Conservation (phyloP, 2,113 vertebrate genomes). For the Chelonoidis abingdonii region DNA sequence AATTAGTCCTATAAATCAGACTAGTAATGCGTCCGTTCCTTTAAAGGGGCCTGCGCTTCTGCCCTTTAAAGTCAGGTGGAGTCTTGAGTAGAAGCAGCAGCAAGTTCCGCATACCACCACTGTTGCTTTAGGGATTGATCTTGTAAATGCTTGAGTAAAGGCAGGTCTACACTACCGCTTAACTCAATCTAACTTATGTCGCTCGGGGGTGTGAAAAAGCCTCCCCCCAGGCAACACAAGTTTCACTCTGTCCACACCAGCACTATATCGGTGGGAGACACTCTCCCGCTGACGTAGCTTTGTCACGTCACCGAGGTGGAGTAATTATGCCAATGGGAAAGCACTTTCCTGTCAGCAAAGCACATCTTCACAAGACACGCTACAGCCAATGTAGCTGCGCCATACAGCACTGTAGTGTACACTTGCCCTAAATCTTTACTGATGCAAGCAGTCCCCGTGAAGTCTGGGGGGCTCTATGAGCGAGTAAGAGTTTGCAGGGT, state of each 20-base stretch:
- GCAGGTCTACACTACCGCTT: too few relatives aligned
- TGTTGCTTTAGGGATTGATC: not conserved
- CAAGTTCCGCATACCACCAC: not conserved
- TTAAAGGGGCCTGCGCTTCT: not conserved
- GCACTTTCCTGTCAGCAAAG: too few relatives aligned
- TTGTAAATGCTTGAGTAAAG: not conserved
- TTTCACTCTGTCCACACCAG: too few relatives aligned
- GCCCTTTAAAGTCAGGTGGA: not conserved
- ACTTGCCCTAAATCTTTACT: not conserved
- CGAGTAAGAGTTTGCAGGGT: not conserved
- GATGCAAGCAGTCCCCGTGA: not conserved
- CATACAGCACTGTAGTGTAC: not conserved
- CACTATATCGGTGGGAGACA: too few relatives aligned
- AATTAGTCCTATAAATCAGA: conserved; percentile 67
- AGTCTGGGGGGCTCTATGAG: not conserved
- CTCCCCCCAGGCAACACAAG: too few relatives aligned
- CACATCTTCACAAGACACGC: accelerated
- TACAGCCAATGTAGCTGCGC: too few relatives aligned
- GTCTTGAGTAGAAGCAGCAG: not conserved
- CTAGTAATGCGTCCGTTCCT: conserved; percentile 51
- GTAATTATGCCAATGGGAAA: too few relatives aligned
- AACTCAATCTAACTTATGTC: too few relatives aligned
- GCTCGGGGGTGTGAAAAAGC: too few relatives aligned
- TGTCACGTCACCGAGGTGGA: too few relatives aligned
- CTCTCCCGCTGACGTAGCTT: too few relatives aligned